Evolutionary conservation across 1,140 invertebrate genomes (phyloP), one percentile per base, ranked within the genome.

Genomic region (Lepidurus arcticus): DNA sequence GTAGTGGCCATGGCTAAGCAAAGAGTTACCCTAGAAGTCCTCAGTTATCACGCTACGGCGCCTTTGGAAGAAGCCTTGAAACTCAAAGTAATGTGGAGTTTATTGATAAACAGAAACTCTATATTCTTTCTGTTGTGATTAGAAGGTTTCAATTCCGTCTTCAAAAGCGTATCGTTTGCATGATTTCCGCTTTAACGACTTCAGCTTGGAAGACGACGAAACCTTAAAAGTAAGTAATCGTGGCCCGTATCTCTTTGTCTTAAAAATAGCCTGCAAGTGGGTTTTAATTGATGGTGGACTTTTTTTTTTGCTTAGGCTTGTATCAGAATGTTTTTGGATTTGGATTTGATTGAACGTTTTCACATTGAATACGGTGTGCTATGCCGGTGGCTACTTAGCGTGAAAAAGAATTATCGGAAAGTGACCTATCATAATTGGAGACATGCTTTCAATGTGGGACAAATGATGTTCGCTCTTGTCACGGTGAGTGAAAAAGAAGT

Each of bases 391-490:
- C 86, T 97, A 42, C 87, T 96, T 74, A 96, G 93, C 82, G 95
- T 98, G 7, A 97, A 97, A 87, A 98, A 98, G 85, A 98, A 98
- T 85, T 98, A 98, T 86, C 89, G 96, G 75, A 94, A 95, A 83
- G 95, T 98, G 16, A 96, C 93, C 10, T 98, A 98, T 84, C 96
- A 98, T 85, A 98, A 98, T 85, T 98, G 96, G 96, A 89, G 95
- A 83, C 95, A 97, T 85, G 95, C 95, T 45, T 97, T 98, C 86
- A 97, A 97, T 84, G 95, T 97, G 47, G 93, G 94, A 5, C 95
- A 97, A 85, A 96, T 96, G 91, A 97, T 97, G 95, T 97, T 96
- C 85, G 90, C 94, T 65, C 97, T 97, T 83, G 85, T 95, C 73
- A 95, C 92, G 76, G 93, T 95, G 34, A 34, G 34, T 34, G 34